phyloP scores from a whole-genome alignment of 2,797 vertebrate genomes.

The Trichosurus vulpecula region DNA sequence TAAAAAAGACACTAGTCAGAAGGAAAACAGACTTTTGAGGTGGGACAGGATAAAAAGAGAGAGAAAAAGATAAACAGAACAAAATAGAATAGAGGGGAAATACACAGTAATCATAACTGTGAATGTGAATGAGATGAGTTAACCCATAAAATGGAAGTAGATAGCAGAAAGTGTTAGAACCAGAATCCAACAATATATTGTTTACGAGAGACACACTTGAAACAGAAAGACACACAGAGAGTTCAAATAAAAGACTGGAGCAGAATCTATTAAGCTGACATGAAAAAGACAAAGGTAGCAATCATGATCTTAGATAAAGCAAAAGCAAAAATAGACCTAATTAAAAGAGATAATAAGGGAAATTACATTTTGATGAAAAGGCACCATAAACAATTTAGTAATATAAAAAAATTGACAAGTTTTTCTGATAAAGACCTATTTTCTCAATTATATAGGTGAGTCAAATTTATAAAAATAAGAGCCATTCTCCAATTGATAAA shows the following conservation, averaged over 20 bases:
- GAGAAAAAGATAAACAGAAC: not conserved
- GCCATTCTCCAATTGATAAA: not conserved
- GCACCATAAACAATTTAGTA: not conserved
- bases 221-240: too few species aligned
- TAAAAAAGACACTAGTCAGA: not conserved
- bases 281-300: too few species aligned
- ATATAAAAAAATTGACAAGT: not conserved
- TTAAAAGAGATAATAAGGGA: too few species aligned
- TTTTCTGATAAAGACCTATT: not conserved
- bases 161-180: not conserved
- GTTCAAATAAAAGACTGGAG: too few species aligned
- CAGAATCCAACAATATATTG: not conserved
- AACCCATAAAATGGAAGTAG: not conserved
- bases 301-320: too few species aligned
- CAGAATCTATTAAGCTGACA: too few species aligned
- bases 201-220: too few species aligned
- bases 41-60: not conserved
- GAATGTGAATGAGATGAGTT: not conserved
- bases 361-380: too few species aligned
- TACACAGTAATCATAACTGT: not conserved
- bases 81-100: not conserved
- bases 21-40: not conserved
- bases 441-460: not conserved
- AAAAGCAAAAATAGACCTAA: too few species aligned
- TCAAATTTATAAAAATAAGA: not conserved